Evolutionary conservation across 1,140 invertebrate species (phyloP).

Genomic region (Trichoplusia ni): DNA sequence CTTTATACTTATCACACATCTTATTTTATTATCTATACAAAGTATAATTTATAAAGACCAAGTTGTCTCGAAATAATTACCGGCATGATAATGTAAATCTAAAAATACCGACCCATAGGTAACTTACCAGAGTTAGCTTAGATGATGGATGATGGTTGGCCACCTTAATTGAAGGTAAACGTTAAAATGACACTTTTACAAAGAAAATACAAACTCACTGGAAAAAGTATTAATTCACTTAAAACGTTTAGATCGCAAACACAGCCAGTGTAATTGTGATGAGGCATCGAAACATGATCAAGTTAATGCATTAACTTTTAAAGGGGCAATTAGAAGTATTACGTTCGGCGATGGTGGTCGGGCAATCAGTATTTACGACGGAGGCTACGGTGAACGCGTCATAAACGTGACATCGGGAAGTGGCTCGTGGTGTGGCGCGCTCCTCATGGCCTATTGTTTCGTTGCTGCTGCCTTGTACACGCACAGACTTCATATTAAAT

Average conservation of each 20-base stretch:
- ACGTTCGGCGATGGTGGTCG: constrained; percentile 47
- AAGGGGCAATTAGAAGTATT: constrained; percentile 69
- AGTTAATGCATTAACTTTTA: constrained; percentile 69
- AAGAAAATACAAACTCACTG: constrained; percentile 13
- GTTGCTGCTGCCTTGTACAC: constrained; percentile 59
- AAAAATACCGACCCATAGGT: too few species aligned
- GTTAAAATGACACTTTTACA: not conserved
- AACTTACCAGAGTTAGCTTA: not conserved
- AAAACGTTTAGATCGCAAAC: constrained; percentile 50
- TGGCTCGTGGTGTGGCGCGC: constrained; percentile 38
- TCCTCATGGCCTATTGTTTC: constrained; percentile 70
- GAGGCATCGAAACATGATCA: constrained; percentile 57
- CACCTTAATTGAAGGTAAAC: constrained; percentile 1
- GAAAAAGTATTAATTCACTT: constrained; percentile 42
- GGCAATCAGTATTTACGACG: constrained; percentile 67
- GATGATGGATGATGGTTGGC: not conserved
- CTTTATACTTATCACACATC: too few species aligned
- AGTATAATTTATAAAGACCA: too few species aligned
- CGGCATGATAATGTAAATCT: too few species aligned
- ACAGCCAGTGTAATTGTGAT: constrained; percentile 45
- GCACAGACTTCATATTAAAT: constrained; percentile 60
- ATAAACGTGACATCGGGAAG: constrained; percentile 63
- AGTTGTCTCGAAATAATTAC: too few species aligned
- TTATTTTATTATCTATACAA: too few species aligned
- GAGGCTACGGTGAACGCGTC: constrained; percentile 48